Evolutionary conservation across 2,113 vertebrate genomes (phyloP), one percentile per base, ranked within the genome.

Genomic region (Pelodiscus sinensis): DNA sequence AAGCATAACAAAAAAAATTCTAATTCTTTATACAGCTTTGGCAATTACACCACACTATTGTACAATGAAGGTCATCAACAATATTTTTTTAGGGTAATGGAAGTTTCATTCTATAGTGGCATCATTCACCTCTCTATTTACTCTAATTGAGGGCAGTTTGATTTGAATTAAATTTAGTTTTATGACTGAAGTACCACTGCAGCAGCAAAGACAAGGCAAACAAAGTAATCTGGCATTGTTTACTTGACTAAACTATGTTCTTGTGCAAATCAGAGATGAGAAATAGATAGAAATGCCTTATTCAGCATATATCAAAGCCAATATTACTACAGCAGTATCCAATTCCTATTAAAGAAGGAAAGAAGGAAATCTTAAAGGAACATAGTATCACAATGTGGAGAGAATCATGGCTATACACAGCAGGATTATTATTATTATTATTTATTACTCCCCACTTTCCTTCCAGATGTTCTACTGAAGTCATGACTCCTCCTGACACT

Each of bases 131-230:
- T 97, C 82, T 80, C 89, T 88, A 95, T 97, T 97, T 96, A 90
- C 85, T 95, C 81, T 96, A 97, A 97, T 89, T 96, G 96, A 97
- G 92, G 90, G 89, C 79, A 92, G 78, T 93, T 97, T 94, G 92
- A 96, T 92, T 92, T 90, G 79, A 96, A 86, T 90, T 95, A 95
- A 92, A 96, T 91, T 95, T 88, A 79, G 87, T 88, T 95, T 96
- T 91, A 95, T 83, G 82, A 87, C 44, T 94, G 58, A 90, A 95
- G 84, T 4, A 95, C 55, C 51, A 94, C 0, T 0, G 65, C 25
- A 35, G 44, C 91, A 92, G 90, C 84, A 85, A 94, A 94, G 88
- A 71, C 85, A 96, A 94, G 87, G 79, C 97, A 79, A 97, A 92
- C 55, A 52, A 0, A 0, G 10, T 78, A 60, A 2, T 73, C 21